Evolutionary conservation across 2,113 vertebrate genomes (phyloP), one percentile per base, ranked within the genome.

Genomic region (Oryzias curvinotus): DNA sequence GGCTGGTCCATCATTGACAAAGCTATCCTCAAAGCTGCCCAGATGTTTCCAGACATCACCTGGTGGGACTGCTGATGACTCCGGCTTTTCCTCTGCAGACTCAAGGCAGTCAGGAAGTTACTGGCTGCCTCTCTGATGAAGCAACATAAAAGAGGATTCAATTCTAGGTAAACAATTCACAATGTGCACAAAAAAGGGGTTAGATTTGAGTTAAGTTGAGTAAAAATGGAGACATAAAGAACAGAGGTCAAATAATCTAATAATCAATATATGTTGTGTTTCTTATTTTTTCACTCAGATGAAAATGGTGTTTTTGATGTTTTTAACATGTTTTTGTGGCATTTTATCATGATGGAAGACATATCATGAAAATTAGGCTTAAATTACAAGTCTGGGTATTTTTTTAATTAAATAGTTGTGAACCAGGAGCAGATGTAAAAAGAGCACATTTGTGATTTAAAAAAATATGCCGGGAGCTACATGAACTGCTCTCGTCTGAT

Each of bases 1-100:
- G 97, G 97, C 69, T 97, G 95, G 89, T 98, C 96, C 94, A 99
- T 95, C 94, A 98, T 95, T 63, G 96, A 98, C 25, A 99, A 90
- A 17, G 97, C 95, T 66, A 99, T 98, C 80, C 96, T 93, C 80
- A 99, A 91, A 28, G 97, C 97, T 8, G 97, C 92, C 97, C 97
- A 99, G 82, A 99, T 99, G 83, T 96, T 99, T 72, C 97, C 97
- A 47, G 97, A 99, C 80, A 96, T 95, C 46, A 95, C 95, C 62
- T 96, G 94, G 58, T 96, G 96, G 18, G 94, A 94, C 78, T 96
- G 93, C 86, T 97, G 96, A 51, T 92, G 94, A 87, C 95, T 96
- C 61, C 90, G 92, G 87, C 95, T 99, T 89, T 99, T 99, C 62
- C 96, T 95, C 87, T 99, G 97, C 81, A 98, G 91, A 65, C 93